These are phyloP conservation scores for Callyntrura guangdongensis DNA, from an alignment of 2,888 invertebrate genomes.

Conservation along the genomic window DNA sequence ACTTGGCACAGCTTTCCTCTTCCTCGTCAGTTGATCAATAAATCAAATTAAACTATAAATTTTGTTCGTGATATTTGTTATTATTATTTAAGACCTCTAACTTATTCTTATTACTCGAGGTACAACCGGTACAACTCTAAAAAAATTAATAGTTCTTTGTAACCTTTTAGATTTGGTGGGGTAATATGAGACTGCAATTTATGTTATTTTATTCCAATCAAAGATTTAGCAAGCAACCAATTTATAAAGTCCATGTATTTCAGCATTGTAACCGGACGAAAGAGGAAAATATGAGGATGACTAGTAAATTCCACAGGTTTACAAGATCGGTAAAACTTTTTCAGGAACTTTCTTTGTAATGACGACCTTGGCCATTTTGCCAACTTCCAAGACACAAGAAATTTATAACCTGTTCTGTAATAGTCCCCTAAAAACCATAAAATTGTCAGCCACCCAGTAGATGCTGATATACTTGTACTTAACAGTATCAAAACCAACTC, in stretches of 20 bases:
- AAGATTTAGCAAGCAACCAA: slow-evolving; percentile 43
- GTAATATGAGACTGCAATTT: too few species aligned
- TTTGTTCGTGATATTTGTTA: too few species aligned
- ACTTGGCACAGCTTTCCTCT: too few species aligned
- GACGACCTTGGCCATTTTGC: not conserved
- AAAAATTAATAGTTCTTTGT: too few species aligned
- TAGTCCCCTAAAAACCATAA: slow-evolving; percentile 63
- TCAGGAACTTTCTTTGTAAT: slow-evolving; percentile 46
- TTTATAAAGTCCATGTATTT: slow-evolving; percentile 61
- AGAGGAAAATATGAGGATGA: slow-evolving; percentile 19
- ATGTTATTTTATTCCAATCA: too few species aligned
- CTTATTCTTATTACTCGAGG: too few species aligned
- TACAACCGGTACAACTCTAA: too few species aligned
- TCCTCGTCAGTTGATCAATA: too few species aligned
- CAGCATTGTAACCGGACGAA: slow-evolving; percentile 44
- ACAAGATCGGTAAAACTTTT: slow-evolving; percentile 64
- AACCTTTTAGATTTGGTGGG: too few species aligned
- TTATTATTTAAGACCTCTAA: too few species aligned
- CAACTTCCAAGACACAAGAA: slow-evolving; percentile 39
- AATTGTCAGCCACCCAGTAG: slow-evolving; percentile 43
- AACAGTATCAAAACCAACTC: slow-evolving; percentile 49
- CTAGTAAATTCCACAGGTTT: slow-evolving; percentile 56
- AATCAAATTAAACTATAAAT: too few species aligned
- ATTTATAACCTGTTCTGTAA: slow-evolving; percentile 9
- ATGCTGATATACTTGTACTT: not conserved